A percentile compares a stretch with the other conserved stretches of the same genome.
These are phyloP conservation scores for Cosmorhoe ocellata DNA, from an alignment of 2,888 invertebrate species.

Conservation along the genomic window DNA sequence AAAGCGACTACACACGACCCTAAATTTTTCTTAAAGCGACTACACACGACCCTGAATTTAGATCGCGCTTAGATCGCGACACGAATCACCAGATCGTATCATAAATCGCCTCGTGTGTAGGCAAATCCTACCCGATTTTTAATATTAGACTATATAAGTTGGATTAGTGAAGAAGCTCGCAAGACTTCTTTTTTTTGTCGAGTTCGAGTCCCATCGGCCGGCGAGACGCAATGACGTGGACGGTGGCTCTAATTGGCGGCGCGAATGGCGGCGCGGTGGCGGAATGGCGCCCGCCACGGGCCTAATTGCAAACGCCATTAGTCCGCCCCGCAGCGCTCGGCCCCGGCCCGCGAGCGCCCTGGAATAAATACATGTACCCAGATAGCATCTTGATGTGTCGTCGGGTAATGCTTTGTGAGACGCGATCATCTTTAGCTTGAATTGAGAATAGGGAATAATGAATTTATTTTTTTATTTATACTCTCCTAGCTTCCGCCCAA, in stretches of 20 bases:
- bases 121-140: no score
- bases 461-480: no score
- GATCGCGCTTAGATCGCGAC: no score
- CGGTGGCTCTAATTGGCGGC: constrained; percentile 11
- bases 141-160: no score
- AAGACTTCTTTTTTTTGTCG: background rate
- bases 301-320: constrained; percentile 60
- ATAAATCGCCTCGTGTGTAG: no score
- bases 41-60: no score
- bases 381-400: constrained; percentile 52
- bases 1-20: no score
- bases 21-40: no score
- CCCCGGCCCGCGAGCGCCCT: background rate
- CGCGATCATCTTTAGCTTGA: background rate
- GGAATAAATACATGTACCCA: background rate
- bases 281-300: constrained; percentile 38
- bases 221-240: constrained; percentile 6
- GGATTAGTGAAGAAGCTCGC: no score
- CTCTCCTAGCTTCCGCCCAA: no score
- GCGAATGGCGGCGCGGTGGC: constrained; percentile 14
- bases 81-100: no score
- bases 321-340: constrained; percentile 43
- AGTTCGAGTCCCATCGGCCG: background rate
- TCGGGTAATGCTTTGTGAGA: constrained; percentile 15
- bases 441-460: no score